These are phyloP conservation scores for Agonopterix heracliana DNA, from an alignment of 2,888 invertebrate species.

Conservation along the genomic window DNA sequence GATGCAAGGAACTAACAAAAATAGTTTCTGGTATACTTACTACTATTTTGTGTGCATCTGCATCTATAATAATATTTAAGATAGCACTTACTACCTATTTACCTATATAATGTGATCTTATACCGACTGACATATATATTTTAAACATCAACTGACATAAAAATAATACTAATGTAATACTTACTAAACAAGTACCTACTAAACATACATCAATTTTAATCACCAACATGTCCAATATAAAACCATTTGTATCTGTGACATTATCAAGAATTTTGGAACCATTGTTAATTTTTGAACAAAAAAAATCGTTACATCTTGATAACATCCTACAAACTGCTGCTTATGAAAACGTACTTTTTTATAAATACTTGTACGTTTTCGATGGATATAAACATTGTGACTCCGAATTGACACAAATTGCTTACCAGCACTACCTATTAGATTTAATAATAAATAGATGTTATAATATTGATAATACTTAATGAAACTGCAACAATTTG, in stretches of 20 bases:
- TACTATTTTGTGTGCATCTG: too few species aligned
- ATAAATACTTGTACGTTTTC: not conserved
- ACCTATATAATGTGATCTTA: too few species aligned
- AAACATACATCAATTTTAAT: not conserved
- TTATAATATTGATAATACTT: not conserved
- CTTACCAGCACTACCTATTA: not conserved
- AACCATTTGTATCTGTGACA: too few species aligned
- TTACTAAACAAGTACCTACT: not conserved
- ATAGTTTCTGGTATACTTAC: too few species aligned
- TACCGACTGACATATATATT: not conserved
- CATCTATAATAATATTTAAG: too few species aligned
- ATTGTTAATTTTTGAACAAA: not conserved
- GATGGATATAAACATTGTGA: slow-evolving; percentile 7
- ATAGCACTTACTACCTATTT: too few species aligned
- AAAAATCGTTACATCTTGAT: not conserved
- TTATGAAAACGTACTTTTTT: not conserved
- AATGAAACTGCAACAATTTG: not conserved
- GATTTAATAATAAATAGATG: not conserved
- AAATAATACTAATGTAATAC: not conserved
- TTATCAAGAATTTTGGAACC: not conserved
- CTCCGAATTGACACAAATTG: slow-evolving; percentile 14
- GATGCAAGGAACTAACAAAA: too few species aligned
- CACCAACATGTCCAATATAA: not conserved
- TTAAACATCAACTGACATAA: slow-evolving; percentile 1
- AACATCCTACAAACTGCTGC: not conserved